A percentile compares a stretch with the other conserved stretches of the same genome.
These are phyloP conservation scores for Peromyscus maniculatus DNA, from an alignment of 2,113 vertebrate species.

Conservation along the genomic window DNA sequence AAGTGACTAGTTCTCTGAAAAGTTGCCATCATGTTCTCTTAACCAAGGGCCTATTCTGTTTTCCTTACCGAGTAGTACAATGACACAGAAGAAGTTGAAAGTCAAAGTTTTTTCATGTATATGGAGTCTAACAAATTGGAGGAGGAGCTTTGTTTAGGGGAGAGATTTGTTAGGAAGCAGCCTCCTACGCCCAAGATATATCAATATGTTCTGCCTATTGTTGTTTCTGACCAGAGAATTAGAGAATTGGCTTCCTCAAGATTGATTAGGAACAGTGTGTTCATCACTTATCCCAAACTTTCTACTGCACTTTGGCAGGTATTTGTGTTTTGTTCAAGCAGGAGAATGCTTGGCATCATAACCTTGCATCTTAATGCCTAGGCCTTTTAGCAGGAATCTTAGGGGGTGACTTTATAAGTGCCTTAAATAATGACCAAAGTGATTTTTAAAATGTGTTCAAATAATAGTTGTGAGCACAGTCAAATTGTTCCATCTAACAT, in stretches of 20 bases:
- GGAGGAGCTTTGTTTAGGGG: fast-evolving
- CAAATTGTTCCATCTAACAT: constrained; percentile 73
- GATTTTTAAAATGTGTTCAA: constrained; percentile 74
- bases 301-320: constrained; percentile 10
- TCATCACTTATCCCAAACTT: constrained; percentile 54
- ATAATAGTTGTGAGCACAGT: constrained; percentile 73
- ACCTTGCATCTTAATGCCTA: constrained; percentile 60
- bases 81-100: not conserved
- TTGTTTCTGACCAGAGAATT: constrained; percentile 30
- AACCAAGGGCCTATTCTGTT: not conserved
- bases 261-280: constrained; percentile 36
- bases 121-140: not conserved
- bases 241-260: not conserved
- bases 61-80: not conserved
- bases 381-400: constrained; percentile 68
- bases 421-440: constrained; percentile 79
- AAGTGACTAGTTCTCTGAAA: not conserved
- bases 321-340: constrained; percentile 64
- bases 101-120: not conserved
- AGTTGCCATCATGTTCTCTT: not conserved
- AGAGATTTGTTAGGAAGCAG: not conserved
- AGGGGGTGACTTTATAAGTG: constrained; percentile 63
- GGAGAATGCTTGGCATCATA: constrained; percentile 23
- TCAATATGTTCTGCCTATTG: not conserved
- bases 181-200: not conserved